Percentiles rank a stretch among this genome's conserved stretches.
phyloP scores from a whole-genome alignment of 1,140 invertebrate genomes.

The Branchinecta lindahli region DNA sequence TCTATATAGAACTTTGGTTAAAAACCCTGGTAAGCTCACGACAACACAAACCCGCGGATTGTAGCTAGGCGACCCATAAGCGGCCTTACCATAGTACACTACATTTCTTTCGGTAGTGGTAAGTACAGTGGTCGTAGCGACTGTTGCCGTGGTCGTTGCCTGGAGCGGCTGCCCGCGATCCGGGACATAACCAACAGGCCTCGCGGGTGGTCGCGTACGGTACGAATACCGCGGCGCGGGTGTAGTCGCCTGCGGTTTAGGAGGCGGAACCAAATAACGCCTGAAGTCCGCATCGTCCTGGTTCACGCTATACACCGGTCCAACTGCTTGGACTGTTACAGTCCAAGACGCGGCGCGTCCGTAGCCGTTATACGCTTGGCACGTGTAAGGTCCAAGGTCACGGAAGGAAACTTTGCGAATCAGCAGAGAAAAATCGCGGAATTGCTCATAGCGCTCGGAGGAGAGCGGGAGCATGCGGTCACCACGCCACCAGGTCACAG shows the following conservation, averaged over 20 bases:
- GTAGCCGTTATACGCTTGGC: conserved; percentile 67
- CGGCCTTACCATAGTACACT: not conserved
- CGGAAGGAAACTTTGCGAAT: conserved; percentile 51
- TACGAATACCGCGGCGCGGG: not conserved
- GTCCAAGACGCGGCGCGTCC: conserved; percentile 57
- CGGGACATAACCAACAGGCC: conserved; percentile 13
- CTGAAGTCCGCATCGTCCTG: conserved; percentile 28
- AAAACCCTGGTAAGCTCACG: too few relatives aligned
- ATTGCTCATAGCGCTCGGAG: conserved; percentile 52
- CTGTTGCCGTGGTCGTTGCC: conserved; percentile 21
- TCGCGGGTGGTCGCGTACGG: conserved; percentile 22
- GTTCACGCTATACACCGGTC: conserved; percentile 38
- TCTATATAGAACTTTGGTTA: too few relatives aligned
- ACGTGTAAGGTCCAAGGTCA: conserved; percentile 64
- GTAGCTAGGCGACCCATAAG: too few relatives aligned
- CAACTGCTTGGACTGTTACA: conserved; percentile 49
- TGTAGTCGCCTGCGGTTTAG: conserved; percentile 20
- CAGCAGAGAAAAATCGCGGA: conserved; percentile 50
- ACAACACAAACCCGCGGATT: too few relatives aligned
- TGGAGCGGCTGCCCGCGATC: conserved; percentile 10
- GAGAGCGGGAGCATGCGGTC: conserved; percentile 50
- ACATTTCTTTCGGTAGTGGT: conserved; percentile 16
- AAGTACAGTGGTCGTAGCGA: conserved; percentile 24
- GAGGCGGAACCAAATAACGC: conserved; percentile 29
- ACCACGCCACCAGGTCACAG: conserved; percentile 74